Base-by-base conservation (phyloP, 2,888 invertebrate species). In the Spicauda simplicius region DNA sequence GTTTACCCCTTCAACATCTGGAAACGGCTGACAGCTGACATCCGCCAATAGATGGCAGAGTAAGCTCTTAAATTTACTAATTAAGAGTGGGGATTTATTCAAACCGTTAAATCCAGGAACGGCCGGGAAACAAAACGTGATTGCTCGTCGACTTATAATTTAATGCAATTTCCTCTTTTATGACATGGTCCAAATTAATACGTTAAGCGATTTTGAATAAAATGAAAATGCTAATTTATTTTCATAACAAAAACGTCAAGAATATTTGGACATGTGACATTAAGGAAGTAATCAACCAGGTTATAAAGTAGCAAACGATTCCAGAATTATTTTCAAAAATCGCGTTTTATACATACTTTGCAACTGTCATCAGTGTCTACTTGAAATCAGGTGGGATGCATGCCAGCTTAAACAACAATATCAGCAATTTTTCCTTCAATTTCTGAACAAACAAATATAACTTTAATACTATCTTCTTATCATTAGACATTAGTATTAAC, bases 121-220 rank as follows among this genome's bases (percentile, higher is more conserved):
- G 79, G 84, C 76, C 81, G 84, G 85, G 86, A 90, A 90, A 91
- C 91, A 91, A 91, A 91, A 91, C 90, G 89, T 88, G 91, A 91
- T 91, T 91, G 89, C 90, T 89, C 85, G 87, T 81, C 86, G 90
- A 91, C 90, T 93, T 93, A 92, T 91, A 91, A 91, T 91, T 91
- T 64, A 64, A 92, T 91, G 91, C 92, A 91, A 91, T 91, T 90
- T 87, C 83, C 87, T 85, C 82, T 83, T 84, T 83, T 84, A 83
- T 80, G 77, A 80, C 76, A 70, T 68, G 82, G 81, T 70, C 25
- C 70, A 72, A 81, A 77, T 66, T 33, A 78, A 6, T 58, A 69
- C 77, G 63, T 30, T 33, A 60, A 60, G 65, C 65, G 65, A 19
- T 30, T 54, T 58, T 37, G 37, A 18, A 14, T 25, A 16, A 14